Evolutionary conservation across 2,888 invertebrate genomes (phyloP), one percentile per base, ranked within the genome.

Genomic region (Drosophila affinis): DNA sequence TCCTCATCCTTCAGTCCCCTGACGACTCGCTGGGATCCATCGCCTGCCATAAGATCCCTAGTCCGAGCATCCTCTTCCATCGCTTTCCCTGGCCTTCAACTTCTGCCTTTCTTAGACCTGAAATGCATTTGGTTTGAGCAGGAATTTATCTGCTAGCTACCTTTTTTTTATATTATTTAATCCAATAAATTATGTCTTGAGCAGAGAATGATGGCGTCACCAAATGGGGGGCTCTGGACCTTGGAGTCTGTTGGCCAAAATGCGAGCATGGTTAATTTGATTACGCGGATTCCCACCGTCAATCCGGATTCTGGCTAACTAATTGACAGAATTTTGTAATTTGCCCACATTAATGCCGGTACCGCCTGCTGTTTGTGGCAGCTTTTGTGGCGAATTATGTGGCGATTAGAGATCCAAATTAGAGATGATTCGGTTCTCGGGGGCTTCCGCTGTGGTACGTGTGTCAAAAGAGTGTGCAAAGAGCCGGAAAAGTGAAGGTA

Each of bases 401-500:
- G 52, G 47, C 56, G 65, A 69, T 79, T 76, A 58, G 72, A 55
- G 59, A 45, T 6, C 10, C 46, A 62, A 78, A 77, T 79, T 79
- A 68, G 60, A 68, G 64, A 51, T 69, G 70, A 63, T 56, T 70
- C 51, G 58, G 75, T 67, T 69, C 48, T 51, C 14, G 24, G 34
- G n/a, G 21, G 44, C 52, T 67, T 68, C 67, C 67, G 58, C 46
- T 21, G 39, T 14, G 6, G 39, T 39, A 39, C 39, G 39, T 39
- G 39, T 14, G n/a, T 14, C n/a, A 2, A 39, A 39, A 39, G 39
- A 39, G 39, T 39, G 39, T 39, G 39, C 14, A 39, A 39, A 39
- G 39, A n/a, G 39, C 7, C 32, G 14, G 17, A 62, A 61, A 70
- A 81, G 80, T 84, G 84, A 81, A 81, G 77, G 80, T 84, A 81